Conservation (phyloP, 2,797 vertebrate species). For the Botia almorhae region DNA sequence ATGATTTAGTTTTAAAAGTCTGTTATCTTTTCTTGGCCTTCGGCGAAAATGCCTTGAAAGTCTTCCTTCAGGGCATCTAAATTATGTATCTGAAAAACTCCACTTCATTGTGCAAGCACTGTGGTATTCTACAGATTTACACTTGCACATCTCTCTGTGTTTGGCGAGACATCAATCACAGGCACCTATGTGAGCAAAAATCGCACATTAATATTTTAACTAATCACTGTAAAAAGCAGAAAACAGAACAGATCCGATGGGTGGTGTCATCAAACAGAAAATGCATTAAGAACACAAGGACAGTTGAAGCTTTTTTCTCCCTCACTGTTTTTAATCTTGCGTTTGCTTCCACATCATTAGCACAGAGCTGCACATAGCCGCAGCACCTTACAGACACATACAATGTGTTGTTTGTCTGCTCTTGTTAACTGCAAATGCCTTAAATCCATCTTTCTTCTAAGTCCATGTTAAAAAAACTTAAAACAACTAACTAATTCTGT, state of each 20-base stretch:
- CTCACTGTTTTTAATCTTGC: conserved; percentile 34
- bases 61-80: conserved; percentile 99
- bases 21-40: conserved; percentile 99
- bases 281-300: conserved; percentile 52
- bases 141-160: conserved; percentile 96
- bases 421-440: conserved; percentile 96
- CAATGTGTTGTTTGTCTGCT: conserved; percentile 62
- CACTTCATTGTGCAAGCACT: conserved; percentile 83
- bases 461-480: conserved; percentile 97
- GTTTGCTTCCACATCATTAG: conserved; percentile 88
- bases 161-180: conserved; percentile 99
- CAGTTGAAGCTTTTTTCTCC: conserved; percentile 57
- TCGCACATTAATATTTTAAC: conserved; percentile 99
- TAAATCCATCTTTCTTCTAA: conserved; percentile 97
- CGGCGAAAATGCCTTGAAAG: conserved; percentile 99
- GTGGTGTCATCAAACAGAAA: conserved; percentile 98
- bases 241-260: conserved; percentile 94
- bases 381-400: neutral
- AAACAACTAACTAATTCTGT: conserved; percentile 93
- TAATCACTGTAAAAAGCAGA: conserved; percentile 93
- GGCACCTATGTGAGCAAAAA: conserved; percentile 94
- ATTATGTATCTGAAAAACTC: conserved; percentile 99
- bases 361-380: conserved; percentile 71
- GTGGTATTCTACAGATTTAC: conserved; percentile 95
- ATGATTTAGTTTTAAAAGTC: conserved; percentile 99